Percentiles rank a stretch among this genome's conserved stretches.
phyloP scores from a whole-genome alignment of 2,888 invertebrate genomes.

The Toxonevra muliebris region DNA sequence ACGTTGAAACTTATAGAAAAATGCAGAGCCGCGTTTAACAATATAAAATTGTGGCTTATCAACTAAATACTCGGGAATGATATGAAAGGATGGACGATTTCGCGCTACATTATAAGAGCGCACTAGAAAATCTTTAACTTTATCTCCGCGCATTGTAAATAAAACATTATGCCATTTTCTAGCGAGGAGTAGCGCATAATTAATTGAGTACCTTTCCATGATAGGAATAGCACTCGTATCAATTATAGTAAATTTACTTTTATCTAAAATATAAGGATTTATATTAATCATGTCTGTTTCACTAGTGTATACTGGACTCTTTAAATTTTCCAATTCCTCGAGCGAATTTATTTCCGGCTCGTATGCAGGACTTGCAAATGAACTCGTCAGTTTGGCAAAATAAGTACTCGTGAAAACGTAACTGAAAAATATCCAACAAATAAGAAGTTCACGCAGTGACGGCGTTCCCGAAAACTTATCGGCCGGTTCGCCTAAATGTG shows the following conservation, averaged over 20 bases:
- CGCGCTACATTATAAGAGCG: constrained; percentile 49
- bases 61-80: constrained; percentile 56
- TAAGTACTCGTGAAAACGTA: constrained; percentile 56
- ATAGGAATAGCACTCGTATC: constrained; percentile 32
- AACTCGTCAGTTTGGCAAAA: constrained; percentile 59
- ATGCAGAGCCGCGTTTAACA: constrained; percentile 51
- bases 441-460: constrained; percentile 52
- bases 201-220: constrained; percentile 25
- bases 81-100: constrained; percentile 54
- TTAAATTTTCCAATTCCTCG: constrained; percentile 39
- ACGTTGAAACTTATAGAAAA: constrained; percentile 50
- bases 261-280: constrained; percentile 38
- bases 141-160: constrained; percentile 52
- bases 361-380: constrained; percentile 54
- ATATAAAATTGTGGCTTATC: constrained; percentile 53
- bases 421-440: constrained; percentile 58
- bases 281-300: constrained; percentile 40
- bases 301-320: constrained; percentile 45
- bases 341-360: constrained; percentile 51
- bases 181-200: constrained; percentile 7
- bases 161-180: constrained; percentile 41
- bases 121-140: constrained; percentile 52
- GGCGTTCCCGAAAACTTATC: constrained; percentile 46
- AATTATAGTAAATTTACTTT: constrained; percentile 37
- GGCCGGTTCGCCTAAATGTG: constrained; percentile 53